Conservation (phyloP, 2,888 invertebrate genomes). For the Harpagoxenus sublaevis region DNA sequence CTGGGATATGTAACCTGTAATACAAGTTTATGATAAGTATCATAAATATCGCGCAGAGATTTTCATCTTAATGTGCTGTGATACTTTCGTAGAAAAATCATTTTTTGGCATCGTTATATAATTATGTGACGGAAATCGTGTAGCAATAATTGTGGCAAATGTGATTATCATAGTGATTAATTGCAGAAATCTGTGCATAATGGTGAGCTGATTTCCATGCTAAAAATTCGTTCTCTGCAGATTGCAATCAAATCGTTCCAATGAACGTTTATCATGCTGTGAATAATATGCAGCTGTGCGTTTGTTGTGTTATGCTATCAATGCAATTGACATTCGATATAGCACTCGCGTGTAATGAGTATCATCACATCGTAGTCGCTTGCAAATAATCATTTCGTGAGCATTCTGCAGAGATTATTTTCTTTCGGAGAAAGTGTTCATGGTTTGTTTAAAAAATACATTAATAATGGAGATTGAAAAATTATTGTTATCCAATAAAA, state of each 20-base stretch:
- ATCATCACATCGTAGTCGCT: neutral
- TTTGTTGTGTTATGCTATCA: constrained; percentile 33
- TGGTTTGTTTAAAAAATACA: neutral
- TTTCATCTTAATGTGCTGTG: neutral
- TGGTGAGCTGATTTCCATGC: constrained; percentile 5
- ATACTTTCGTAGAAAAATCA: neutral
- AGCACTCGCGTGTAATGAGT: constrained; percentile 1
- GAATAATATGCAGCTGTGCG: constrained; percentile 26
- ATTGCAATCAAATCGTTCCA: constrained; percentile 37
- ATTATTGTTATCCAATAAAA: neutral
- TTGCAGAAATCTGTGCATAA: constrained; percentile 11
- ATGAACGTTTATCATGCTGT: constrained; percentile 17
- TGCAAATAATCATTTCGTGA: neutral
- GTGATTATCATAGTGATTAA: constrained; percentile 36
- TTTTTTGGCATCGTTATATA: constrained; percentile 15
- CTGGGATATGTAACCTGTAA: neutral
- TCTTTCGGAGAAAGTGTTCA: neutral
- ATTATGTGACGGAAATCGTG: constrained; percentile 5
- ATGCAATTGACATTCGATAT: constrained; percentile 4
- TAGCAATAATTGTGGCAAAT: neutral
- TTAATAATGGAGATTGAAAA: neutral
- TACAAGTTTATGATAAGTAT: neutral
- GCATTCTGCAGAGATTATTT: neutral
- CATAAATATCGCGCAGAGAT: neutral
- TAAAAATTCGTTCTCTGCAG: constrained; percentile 31